phyloP scores from a whole-genome alignment of 2,888 invertebrate genomes.

The Leucophenga montana region DNA sequence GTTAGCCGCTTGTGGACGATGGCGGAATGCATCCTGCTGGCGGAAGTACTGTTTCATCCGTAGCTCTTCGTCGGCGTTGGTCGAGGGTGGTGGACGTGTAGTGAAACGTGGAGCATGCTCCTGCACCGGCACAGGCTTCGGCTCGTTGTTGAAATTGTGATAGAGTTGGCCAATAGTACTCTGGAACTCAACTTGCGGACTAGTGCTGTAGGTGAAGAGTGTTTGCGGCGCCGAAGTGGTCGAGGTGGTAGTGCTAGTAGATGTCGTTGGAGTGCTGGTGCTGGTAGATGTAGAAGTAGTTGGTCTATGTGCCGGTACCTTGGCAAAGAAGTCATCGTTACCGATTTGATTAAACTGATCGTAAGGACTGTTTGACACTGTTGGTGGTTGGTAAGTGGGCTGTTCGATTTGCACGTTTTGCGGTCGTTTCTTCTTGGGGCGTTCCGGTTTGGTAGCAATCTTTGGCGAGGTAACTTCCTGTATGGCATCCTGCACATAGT shows the following conservation, averaged over 20 bases:
- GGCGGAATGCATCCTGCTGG: constrained; percentile 71
- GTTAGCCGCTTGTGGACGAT: constrained; percentile 58
- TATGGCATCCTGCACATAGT: constrained; percentile 65
- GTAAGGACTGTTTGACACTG: constrained; percentile 61
- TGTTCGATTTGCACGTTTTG: constrained; percentile 60
- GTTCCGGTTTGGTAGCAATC: constrained; percentile 61
- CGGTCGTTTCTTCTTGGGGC: constrained; percentile 69
- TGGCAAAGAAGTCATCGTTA: constrained; percentile 69
- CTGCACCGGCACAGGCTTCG: constrained; percentile 41
- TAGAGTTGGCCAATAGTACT: constrained; percentile 67
- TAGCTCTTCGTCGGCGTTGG: constrained; percentile 65
- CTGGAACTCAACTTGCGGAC: constrained; percentile 66
- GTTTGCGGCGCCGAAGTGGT: constrained; percentile 60
- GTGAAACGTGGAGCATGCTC: constrained; percentile 59
- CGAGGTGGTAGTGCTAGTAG: constrained; percentile 74
- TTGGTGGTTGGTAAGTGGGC: constrained; percentile 54
- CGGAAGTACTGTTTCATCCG: constrained; percentile 73
- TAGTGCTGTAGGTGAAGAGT: constrained; percentile 63
- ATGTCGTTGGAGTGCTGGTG: constrained; percentile 72
- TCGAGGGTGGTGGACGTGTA: constrained; percentile 57
- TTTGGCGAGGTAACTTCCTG: constrained; percentile 69
- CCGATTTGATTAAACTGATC: constrained; percentile 69
- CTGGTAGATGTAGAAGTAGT: constrained; percentile 69
- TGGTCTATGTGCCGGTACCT: constrained; percentile 50
- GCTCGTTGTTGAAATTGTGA: constrained; percentile 52